Evolutionary conservation across 2,797 vertebrate species (phyloP).

Genomic region (Manis crassicaudata): DNA sequence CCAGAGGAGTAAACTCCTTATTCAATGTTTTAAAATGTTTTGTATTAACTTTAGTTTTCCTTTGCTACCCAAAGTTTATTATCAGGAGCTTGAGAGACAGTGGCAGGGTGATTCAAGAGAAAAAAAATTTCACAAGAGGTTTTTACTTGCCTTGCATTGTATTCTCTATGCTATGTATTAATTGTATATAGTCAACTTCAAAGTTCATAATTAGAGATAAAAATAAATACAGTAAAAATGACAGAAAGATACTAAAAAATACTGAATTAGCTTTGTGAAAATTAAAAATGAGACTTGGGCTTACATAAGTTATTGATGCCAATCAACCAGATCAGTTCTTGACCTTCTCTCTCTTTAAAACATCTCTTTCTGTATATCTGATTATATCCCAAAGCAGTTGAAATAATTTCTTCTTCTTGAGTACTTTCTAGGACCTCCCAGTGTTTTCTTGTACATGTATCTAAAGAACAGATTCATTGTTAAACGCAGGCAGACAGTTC

Average conservation of each 20-base stretch:
- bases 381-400: conserved; percentile 5
- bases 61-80: conserved; percentile 55
- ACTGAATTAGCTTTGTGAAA: neutral
- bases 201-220: neutral
- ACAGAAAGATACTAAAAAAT: neutral
- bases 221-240: neutral
- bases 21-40: conserved; percentile 28
- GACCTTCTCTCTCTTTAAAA: neutral
- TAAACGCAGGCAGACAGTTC: neutral
- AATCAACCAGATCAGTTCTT: neutral
- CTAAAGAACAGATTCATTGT: neutral
- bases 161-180: neutral
- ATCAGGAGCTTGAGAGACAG: neutral
- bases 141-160: conserved; percentile 46
- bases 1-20: conserved; percentile 11
- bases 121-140: neutral
- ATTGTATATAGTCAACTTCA: neutral
- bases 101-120: conserved; percentile 37
- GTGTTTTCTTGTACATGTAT: neutral
- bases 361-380: neutral
- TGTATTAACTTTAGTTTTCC: conserved; percentile 31
- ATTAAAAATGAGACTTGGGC: neutral
- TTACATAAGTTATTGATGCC: neutral
- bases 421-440: neutral
- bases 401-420: neutral